phyloP scores from a whole-genome alignment of 2,888 invertebrate species.

The Drosophila mettleri region DNA sequence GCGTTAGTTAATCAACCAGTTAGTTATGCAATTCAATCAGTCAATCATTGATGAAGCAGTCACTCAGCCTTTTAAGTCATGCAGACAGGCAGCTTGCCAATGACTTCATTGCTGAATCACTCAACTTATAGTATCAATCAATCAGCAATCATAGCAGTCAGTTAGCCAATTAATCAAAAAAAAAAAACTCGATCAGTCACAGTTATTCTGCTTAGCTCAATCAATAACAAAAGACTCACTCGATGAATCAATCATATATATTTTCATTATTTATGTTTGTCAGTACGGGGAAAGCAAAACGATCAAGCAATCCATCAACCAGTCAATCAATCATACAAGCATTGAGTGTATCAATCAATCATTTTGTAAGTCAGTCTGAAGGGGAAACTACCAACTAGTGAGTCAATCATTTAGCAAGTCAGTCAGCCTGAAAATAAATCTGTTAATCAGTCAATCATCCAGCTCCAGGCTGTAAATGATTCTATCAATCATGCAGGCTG shows the following conservation, averaged over 20 bases:
- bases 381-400: too few species aligned
- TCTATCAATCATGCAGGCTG: neutral
- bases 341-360: neutral
- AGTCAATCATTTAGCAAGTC: neutral
- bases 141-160: neutral
- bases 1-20: too few species aligned
- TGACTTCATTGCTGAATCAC: too few species aligned
- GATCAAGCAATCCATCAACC: too few species aligned
- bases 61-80: neutral
- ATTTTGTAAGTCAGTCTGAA: neutral
- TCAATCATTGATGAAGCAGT: neutral
- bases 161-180: neutral
- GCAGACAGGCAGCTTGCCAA: neutral
- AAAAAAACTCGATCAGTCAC: too few species aligned
- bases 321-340: too few species aligned
- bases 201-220: too few species aligned
- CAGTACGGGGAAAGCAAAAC: too few species aligned
- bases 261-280: too few species aligned
- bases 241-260: too few species aligned
- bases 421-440: neutral
- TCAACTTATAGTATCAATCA: neutral
- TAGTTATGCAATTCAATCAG: neutral
- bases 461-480: too few species aligned
- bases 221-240: too few species aligned
- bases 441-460: neutral